Base-by-base conservation (phyloP, 2,113 vertebrate genomes). In the Casuarius casuarius region DNA sequence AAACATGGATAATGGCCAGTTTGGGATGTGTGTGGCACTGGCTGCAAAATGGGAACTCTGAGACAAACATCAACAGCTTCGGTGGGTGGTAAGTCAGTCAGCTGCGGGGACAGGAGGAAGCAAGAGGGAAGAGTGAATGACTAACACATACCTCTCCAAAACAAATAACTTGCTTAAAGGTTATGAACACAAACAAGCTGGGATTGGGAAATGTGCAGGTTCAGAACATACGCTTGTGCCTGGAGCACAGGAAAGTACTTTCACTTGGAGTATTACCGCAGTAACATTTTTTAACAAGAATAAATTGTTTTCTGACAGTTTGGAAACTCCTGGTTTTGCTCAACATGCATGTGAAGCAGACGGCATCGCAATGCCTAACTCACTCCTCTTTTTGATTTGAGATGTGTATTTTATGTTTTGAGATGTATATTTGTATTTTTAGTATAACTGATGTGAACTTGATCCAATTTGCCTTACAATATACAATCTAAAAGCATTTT, bases 11-110 rank as follows among this genome's bases (percentile, higher is more conserved):
- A 90, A 71, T 16, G 65, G 35, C 51, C 17, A 38, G 1, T 63
- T 84, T 65, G 76, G 61, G 61, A 78, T 92, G 86, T 89, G 31
- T 77, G 42, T 90, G n/a, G n/a, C 61, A 21, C 54, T 94, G 59
- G 46, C 73, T 58, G 56, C 40, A 86, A 94, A 90, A 80, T 62
- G 59, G 20, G 61, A 80, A 35, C 68, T 86, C 54, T 3, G 21
- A 81, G 77, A 38, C 40, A 81, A 73, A 35, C 19, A 76, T 73
- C 81, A 84, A 0, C 44, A 78, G 35, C 70, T 94, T 87, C 59
- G 46, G 25, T 51, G 52, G 31, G 44, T 84, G 52, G 10, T 54
- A 59, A 46, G 11, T 71, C 40, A 5, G 1, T 65, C 84, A 31
- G 21, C 54, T 56, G 31, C 29, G 2, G 23, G 20, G 17, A 7